Evolutionary conservation across 2,888 invertebrate genomes (phyloP).

Genomic region (Mesochorus sp.): DNA sequence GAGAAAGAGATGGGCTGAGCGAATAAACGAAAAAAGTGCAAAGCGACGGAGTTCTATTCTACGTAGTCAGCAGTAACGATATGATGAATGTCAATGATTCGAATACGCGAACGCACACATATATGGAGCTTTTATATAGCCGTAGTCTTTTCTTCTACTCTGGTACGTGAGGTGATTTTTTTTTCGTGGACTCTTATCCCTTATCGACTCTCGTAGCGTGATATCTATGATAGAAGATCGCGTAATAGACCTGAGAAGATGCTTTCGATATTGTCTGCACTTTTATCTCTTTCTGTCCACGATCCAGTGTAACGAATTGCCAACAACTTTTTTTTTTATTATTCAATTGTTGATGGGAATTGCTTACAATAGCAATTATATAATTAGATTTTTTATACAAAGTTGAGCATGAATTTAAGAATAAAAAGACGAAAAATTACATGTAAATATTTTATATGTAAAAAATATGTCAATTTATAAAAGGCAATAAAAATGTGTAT

Average conservation of each 20-base stretch:
- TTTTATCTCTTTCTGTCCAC: not conserved
- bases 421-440: too few species aligned
- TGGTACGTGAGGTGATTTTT: not conserved
- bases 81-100: slow-evolving; percentile 59
- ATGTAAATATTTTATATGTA: too few species aligned
- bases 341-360: too few species aligned
- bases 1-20: not conserved
- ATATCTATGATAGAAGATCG: slow-evolving; percentile 16
- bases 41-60: slow-evolving; percentile 33
- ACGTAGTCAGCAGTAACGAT: slow-evolving; percentile 52
- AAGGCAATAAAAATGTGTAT: too few species aligned
- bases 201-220: slow-evolving; percentile 23
- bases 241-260: not conserved
- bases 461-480: too few species aligned
- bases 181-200: not conserved
- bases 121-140: slow-evolving; percentile 21
- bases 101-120: slow-evolving; percentile 13
- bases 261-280: slow-evolving; percentile 5
- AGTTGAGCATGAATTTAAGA: too few species aligned
- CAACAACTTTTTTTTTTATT: not conserved
- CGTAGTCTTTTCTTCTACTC: slow-evolving; percentile 43
- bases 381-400: too few species aligned
- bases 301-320: slow-evolving; percentile 10
- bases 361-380: too few species aligned
- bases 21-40: slow-evolving; percentile 39